Base-by-base conservation (phyloP, 2,797 vertebrate species). In the Lerista edwardsae region DNA sequence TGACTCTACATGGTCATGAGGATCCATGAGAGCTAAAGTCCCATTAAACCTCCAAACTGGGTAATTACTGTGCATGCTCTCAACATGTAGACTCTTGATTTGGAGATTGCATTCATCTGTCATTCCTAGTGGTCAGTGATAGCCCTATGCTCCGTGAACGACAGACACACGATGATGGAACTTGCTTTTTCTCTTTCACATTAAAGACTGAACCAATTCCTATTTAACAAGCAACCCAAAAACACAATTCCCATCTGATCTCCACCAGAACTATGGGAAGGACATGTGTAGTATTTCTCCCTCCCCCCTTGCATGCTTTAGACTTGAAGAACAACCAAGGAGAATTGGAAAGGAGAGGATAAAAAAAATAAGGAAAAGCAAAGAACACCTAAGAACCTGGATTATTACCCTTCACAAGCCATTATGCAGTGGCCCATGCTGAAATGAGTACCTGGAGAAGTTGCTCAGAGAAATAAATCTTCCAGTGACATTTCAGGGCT, bases 401-500 rank as follows among this genome's bases (percentile, higher is more conserved):
- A 84, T 83, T 72, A 23, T 93, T 92, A 76, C 27, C 41, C 88
- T 90, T 83, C 79, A 2, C 1, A 80, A 91, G 39, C 79, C 85
- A 57, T 90, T 94, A 92, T 79, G 90, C 80, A 3, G 3, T 57
- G 84, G 88, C 90, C 90, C 86, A 68, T 0, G 69, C 86, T 84
- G 91, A 89, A 93, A 94, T 93, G 90, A 92, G 90, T 68, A 84
- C 89, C 87, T 79, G 89, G 87, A 93, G 85, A 93, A 85, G 91
- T 89, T 87, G 86, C 1, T 51, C 87, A 5, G 76, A 1, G 57
- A 93, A 88, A 93, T 90, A 94, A 94, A 95, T 95, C 93, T 93
- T 88, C 47, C 90, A 0, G 44, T 94, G 95, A 93, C 94, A 94
- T 95, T 95, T 94, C 87, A 88, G 94, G 86, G 87, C 85, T 19